Evolutionary conservation across 2,888 invertebrate genomes (phyloP).

Genomic region (Cephus rjabovi): DNA sequence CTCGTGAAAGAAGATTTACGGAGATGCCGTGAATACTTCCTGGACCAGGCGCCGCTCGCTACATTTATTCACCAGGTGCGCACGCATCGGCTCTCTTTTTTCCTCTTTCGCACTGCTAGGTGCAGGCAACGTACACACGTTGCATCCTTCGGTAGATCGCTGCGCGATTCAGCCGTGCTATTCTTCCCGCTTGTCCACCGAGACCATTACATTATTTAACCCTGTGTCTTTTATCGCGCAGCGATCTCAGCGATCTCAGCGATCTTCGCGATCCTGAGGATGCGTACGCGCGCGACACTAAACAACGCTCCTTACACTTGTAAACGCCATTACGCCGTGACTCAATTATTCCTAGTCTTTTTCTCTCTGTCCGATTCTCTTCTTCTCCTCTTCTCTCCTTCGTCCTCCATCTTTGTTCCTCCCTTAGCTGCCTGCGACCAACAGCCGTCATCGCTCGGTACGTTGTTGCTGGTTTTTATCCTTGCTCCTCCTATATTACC

Average conservation of each 20-base stretch:
- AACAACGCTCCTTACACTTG: slow-evolving; percentile 39
- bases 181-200: neutral
- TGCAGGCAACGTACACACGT: neutral
- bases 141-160: neutral
- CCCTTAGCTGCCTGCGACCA: slow-evolving; percentile 21
- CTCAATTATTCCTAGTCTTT: slow-evolving; percentile 43
- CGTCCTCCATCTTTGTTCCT: slow-evolving; percentile 23
- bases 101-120: neutral
- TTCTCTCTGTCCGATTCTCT: neutral
- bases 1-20: neutral
- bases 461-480: neutral
- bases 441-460: slow-evolving; percentile 23
- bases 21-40: neutral
- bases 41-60: neutral
- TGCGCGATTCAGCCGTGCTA: neutral
- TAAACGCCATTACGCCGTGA: slow-evolving; percentile 42
- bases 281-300: slow-evolving; percentile 28
- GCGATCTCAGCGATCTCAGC: slow-evolving; percentile 40
- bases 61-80: neutral
- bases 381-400: slow-evolving; percentile 15
- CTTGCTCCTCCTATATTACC: neutral
- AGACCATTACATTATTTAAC: slow-evolving; percentile 45
- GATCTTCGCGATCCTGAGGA: slow-evolving; percentile 27
- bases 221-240: slow-evolving; percentile 15
- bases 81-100: neutral